Evolutionary conservation across 2,888 invertebrate species (phyloP).

Genomic region (Campaea margaritaria): DNA sequence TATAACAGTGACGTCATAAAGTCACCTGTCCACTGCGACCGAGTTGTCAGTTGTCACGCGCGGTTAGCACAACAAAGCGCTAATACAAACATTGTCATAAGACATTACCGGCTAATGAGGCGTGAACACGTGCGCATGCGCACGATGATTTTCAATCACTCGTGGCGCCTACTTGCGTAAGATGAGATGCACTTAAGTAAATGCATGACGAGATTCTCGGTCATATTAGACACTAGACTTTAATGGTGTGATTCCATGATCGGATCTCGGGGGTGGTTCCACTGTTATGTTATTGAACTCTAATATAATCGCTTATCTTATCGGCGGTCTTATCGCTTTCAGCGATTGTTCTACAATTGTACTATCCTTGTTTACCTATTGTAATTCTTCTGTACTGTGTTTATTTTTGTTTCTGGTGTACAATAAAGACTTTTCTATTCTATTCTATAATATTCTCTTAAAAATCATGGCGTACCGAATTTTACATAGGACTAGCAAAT

Average conservation of each 20-base stretch:
- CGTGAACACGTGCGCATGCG: conserved; percentile 52
- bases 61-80: conserved; percentile 37
- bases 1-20: conserved; percentile 1
- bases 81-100: conserved; percentile 48
- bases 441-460: no score
- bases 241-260: background rate
- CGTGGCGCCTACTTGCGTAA: conserved; percentile 30
- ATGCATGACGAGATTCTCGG: conserved; percentile 6
- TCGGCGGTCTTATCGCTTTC: no score
- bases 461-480: no score
- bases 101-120: conserved; percentile 58
- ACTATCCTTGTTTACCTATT: no score
- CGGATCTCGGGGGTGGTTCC: no score
- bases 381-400: no score
- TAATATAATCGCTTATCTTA: no score
- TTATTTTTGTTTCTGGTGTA: no score
- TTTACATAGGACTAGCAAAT: no score
- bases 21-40: conserved; percentile 10
- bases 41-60: conserved; percentile 36
- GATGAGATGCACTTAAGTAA: conserved; percentile 18
- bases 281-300: no score
- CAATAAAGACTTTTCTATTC: no score
- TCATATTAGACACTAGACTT: background rate
- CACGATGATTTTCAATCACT: conserved; percentile 22
- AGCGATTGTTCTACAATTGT: no score